phyloP scores from a whole-genome alignment of 2,797 vertebrate species.

The Poecilia picta region DNA sequence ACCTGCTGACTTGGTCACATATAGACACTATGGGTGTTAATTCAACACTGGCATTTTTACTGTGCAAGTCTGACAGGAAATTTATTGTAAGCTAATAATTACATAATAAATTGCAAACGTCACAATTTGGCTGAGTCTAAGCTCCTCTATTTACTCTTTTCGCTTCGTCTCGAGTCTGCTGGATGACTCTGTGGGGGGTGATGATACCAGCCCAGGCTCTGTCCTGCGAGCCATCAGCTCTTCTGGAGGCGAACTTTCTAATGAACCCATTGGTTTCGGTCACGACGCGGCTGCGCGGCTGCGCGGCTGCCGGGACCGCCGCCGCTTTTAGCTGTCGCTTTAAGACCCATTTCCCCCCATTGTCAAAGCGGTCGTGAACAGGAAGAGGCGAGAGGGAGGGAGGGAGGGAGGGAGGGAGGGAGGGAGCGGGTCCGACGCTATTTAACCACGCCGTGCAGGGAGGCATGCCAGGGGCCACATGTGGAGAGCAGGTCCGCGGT shows the following conservation, averaged over 20 bases:
- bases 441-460: constrained; percentile 75
- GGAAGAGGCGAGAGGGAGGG: constrained; percentile 91
- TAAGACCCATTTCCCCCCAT: constrained; percentile 97
- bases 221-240: constrained; percentile 31
- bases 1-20: no score
- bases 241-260: constrained; percentile 26
- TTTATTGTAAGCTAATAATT: background rate
- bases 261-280: constrained; percentile 63
- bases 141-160: background rate
- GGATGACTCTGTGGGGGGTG: background rate
- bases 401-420: no score
- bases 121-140: background rate
- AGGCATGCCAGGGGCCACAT: constrained; percentile 37
- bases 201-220: constrained; percentile 11
- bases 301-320: constrained; percentile 24
- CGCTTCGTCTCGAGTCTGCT: background rate
- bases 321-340: constrained; percentile 84
- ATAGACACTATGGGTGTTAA: no score
- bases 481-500: constrained; percentile 30
- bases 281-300: constrained; percentile 63
- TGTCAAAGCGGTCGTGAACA: constrained; percentile 96
- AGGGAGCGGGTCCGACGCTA: constrained; percentile 55
- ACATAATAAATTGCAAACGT: background rate
- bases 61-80: background rate
- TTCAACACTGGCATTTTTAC: no score